Evolutionary conservation across 2,113 vertebrate genomes (phyloP), one percentile per base, ranked within the genome.

Genomic region (Dasypus novemcinctus): DNA sequence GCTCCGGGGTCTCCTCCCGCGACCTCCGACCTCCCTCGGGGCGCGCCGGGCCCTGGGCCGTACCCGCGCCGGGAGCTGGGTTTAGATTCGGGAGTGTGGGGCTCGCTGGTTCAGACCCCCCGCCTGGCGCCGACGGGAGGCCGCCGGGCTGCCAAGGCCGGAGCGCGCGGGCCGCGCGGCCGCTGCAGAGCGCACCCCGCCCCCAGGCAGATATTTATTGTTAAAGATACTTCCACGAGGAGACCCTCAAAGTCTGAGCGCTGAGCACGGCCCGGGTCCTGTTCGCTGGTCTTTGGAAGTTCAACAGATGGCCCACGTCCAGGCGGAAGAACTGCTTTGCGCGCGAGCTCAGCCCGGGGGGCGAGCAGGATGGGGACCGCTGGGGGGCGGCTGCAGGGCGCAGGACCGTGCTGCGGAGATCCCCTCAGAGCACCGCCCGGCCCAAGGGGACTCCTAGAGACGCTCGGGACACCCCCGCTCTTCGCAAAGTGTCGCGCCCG

Each of bases 61-160:
- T 46, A 13, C 38, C 13, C 12, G 12, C 15, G 3, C n/a, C 8
- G 7, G 14, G 66, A 25, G 7, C n/a, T 14, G 69, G 33, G 33
- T 31, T 14, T 29, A 36, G 66, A 59, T 7, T 11, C 1, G 38
- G 38, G 15, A 4, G 57, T 2, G 8, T 12, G 68, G 36, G 57
- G 71, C 33, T 63, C 0, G 31, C 4, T 4, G 20, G 54, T n/a
- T 76, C 6, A 15, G 68, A 63, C 33, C 52, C 2, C 1, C 15
- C 8, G 27, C 36, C 23, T 0, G 31, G 25, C n/a, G 23, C 29
- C 5, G 0, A 21, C 10, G 0, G 59, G 63, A 33, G 64, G 52
- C 33, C 29, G 27, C 57, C 6, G 38, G 33, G 74, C 74, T 15
- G 13, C 29, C 0, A 18, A 10, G 5, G 38, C 27, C 4, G 5